Evolutionary conservation across 2,797 vertebrate genomes (phyloP), one percentile per base, ranked within the genome.

Genomic region (Crenuchus spilurus): DNA sequence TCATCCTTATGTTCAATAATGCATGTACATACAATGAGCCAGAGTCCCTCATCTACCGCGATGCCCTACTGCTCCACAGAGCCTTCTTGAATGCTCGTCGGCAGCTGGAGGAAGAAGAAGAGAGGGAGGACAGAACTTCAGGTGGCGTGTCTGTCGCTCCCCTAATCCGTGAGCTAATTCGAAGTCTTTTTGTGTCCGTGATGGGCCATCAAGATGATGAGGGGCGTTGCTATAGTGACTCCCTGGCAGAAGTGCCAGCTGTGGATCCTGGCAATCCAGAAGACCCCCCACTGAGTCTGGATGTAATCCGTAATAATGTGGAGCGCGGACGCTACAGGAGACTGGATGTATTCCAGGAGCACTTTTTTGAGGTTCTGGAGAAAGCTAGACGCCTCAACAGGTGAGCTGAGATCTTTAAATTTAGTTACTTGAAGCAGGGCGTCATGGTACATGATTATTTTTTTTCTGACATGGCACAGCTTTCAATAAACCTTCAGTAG

Each of bases 1-100:
- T 99, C 6, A 94, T 95, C 28, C 94, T 98, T 85, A 99, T 99
- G 98, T 99, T 99, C 89, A 98, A 99, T 85, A 99, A 99, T 0
- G 98, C 98, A 9, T 99, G 98, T 84, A 98, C 96, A 0, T 99
- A 99, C 81, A 99, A 99, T 0, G 98, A 99, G 82, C 98, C 98
- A 0, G 98, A 99, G 83, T 99, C 98, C 44, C 90, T 99, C 76
- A 99, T 99, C 87, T 99, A 99, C 71, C 95, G 97, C 78, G 98
- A 99, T 72, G 97, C 98, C 9, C 88, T 99, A 33, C 92, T 99
- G 72, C 89, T 99, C 39, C 98, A 99, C 84, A 95, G 97, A 57
- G 97, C 98, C 60, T 86, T 99, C 64, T 92, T 99, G 52, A 96
- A 96, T 83, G 96, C 97, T 1, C 93, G 96, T n/a, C 94, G 93